phyloP scores from a whole-genome alignment of 2,888 invertebrate genomes.

The Nycteola revayana region DNA sequence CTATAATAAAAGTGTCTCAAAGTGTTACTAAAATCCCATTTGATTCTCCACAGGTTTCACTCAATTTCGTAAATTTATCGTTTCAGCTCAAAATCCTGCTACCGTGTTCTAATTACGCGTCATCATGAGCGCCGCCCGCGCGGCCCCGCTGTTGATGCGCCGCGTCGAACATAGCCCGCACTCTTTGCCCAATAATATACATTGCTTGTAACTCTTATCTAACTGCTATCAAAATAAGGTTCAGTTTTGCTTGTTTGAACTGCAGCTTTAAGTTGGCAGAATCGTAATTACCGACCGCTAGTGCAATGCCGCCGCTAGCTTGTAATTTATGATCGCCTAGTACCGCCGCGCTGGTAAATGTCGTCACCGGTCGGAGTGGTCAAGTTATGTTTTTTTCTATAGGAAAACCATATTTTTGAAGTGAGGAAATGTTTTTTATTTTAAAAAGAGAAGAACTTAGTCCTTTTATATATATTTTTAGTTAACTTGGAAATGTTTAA shows the following conservation, averaged over 20 bases:
- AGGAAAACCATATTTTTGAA: constrained; percentile 24
- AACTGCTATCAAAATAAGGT: neutral
- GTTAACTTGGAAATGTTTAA: no score
- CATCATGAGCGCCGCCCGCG: constrained; percentile 37
- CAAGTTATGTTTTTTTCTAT: constrained; percentile 30
- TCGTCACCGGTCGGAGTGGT: constrained; percentile 39
- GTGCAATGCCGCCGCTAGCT: constrained; percentile 36
- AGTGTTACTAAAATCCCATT: no score
- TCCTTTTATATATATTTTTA: no score
- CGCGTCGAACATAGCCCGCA: constrained; percentile 17
- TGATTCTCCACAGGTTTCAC: no score
- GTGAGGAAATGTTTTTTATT: constrained; percentile 2
- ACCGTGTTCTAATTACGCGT: constrained; percentile 39
- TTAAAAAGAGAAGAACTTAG: no score
- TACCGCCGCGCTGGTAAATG: constrained; percentile 50
- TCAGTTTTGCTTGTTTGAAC: constrained; percentile 3
- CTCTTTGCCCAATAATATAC: constrained; percentile 10
- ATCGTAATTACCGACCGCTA: constrained; percentile 35
- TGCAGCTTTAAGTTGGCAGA: constrained; percentile 17
- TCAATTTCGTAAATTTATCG: constrained; percentile 27
- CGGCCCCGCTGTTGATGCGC: constrained; percentile 39
- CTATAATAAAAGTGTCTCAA: no score
- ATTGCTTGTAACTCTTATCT: constrained; percentile 2
- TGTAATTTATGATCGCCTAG: constrained; percentile 67
- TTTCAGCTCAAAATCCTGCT: constrained; percentile 20